Conservation (phyloP, 1,140 invertebrate species). For the Brachionus asplanchnoidis region DNA sequence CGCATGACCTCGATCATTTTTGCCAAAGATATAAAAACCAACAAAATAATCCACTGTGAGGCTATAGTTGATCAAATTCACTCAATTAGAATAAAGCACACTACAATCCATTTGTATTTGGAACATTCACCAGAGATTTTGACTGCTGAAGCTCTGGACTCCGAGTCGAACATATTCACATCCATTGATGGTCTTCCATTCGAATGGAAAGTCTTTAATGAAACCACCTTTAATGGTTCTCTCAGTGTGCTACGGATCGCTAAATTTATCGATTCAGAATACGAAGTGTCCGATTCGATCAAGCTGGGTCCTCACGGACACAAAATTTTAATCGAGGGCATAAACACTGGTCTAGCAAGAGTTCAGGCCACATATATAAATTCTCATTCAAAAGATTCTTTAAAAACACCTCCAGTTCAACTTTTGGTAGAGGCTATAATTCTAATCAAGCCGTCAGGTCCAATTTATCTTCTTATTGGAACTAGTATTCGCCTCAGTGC, state of each 20-base stretch:
- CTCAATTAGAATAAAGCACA: constrained; percentile 14
- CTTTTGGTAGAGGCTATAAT: constrained; percentile 21
- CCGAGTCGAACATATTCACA: background rate
- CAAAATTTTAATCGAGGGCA: constrained; percentile 34
- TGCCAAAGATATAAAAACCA: constrained; percentile 14
- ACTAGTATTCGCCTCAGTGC: background rate
- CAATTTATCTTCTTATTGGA: background rate
- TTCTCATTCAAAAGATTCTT: background rate
- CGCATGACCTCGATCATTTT: constrained; percentile 11
- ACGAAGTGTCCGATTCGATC: constrained; percentile 2
- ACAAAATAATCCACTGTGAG: constrained; percentile 29
- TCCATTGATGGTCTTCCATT: constrained; percentile 23
- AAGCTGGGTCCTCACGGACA: background rate
- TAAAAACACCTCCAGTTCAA: background rate
- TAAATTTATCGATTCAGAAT: constrained; percentile 11
- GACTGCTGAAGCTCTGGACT: background rate
- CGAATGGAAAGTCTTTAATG: constrained; percentile 31
- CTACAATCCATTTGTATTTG: constrained; percentile 2
- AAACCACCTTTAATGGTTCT: background rate
- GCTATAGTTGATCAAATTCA: constrained; percentile 39
- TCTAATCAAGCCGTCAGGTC: constrained; percentile 5
- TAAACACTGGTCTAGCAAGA: constrained; percentile 7
- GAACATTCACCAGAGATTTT: constrained; percentile 36
- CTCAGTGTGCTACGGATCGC: background rate
- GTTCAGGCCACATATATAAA: background rate